phyloP scores from a whole-genome alignment of 2,113 vertebrate genomes.

The Melierax canorus region DNA sequence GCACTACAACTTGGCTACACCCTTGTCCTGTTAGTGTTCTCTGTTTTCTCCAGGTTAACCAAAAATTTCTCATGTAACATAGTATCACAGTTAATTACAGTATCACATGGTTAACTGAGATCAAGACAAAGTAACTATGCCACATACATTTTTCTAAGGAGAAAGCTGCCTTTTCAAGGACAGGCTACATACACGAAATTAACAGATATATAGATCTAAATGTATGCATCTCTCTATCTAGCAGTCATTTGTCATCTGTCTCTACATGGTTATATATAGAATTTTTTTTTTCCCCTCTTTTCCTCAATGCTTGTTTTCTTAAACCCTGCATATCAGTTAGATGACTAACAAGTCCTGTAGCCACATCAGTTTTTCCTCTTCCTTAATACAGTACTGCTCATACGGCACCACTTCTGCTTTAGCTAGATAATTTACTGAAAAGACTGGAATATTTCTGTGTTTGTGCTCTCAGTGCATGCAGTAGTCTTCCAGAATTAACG shows the following conservation, averaged over 20 bases:
- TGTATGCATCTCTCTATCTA: background rate
- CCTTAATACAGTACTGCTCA: background rate
- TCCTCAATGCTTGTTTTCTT: background rate
- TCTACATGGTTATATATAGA: background rate
- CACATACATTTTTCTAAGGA: background rate
- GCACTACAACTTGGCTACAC: background rate
- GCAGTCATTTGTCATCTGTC: background rate
- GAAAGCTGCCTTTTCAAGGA: background rate
- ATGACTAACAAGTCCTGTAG: background rate
- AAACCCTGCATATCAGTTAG: background rate
- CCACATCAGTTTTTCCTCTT: background rate
- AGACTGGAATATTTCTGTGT: background rate
- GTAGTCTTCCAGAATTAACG: background rate
- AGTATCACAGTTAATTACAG: background rate
- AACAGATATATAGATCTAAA: background rate
- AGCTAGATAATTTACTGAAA: background rate
- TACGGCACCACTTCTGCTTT: background rate
- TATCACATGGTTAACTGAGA: background rate
- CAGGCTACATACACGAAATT: background rate
- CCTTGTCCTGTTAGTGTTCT: background rate
- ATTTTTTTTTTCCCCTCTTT: background rate
- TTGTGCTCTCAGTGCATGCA: background rate
- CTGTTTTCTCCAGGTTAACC: background rate
- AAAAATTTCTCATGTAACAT: background rate
- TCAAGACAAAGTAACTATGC: background rate